These are phyloP conservation scores for Vanessa atalanta DNA, from an alignment of 1,140 invertebrate species.

Conservation along the genomic window DNA sequence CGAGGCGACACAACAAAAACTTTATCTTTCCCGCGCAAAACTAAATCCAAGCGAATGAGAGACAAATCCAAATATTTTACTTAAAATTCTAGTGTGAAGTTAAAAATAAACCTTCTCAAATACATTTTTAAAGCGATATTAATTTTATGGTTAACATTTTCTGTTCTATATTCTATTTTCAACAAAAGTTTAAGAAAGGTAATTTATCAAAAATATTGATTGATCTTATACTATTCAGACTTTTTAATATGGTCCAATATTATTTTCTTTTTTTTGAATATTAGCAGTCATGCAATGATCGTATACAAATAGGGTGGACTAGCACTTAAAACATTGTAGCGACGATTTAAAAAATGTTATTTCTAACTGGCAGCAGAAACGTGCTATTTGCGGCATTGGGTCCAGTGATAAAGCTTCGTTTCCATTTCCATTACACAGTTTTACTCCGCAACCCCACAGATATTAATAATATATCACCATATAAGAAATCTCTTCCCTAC, in stretches of 20 bases:
- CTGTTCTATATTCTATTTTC: neutral
- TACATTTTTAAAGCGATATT: neutral
- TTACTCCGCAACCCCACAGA: conserved; percentile 58
- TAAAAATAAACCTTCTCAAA: neutral
- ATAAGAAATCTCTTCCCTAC: conserved; percentile 72
- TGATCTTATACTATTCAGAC: neutral
- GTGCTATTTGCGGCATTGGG: conserved; percentile 35
- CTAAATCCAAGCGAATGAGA: conserved; percentile 21
- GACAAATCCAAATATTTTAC: conserved; percentile 11
- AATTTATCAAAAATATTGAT: neutral
- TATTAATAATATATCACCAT: conserved; percentile 75
- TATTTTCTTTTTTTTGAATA: no score
- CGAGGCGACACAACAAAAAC: conserved; percentile 28
- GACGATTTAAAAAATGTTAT: neutral
- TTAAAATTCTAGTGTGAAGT: conserved; percentile 8
- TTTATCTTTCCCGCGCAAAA: conserved; percentile 31
- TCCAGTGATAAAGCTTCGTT: conserved; percentile 49
- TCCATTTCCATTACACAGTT: conserved; percentile 58
- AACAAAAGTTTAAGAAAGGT: no score
- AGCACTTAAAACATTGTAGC: no score
- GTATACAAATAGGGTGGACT: no score
- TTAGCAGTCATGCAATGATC: no score
- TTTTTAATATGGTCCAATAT: no score
- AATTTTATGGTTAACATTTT: neutral
- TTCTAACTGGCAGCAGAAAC: neutral